Base-by-base conservation (phyloP, 2,888 invertebrate species). In the Pyrocoelia pectoralis region DNA sequence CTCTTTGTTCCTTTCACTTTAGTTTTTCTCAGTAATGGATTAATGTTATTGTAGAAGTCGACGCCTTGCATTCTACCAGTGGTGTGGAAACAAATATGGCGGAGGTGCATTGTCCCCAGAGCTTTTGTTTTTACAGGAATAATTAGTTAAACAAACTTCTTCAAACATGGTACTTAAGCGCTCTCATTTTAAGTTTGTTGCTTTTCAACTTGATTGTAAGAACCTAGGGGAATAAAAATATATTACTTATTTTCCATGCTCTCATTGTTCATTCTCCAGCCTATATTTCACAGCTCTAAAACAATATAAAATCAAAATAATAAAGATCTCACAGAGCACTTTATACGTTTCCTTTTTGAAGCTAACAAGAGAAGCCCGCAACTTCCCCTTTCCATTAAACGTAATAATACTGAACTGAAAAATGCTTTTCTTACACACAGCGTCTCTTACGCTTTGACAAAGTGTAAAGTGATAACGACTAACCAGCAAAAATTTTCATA, bases 1-100 rank as follows among this genome's bases (percentile, higher is more conserved):
- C 69, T 74, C 73, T 73, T 72, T 74, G 72, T 74, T 68, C 67
- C 56, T 66, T 69, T 68, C 69, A 68, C 73, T 71, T 74, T 72
- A 75, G 73, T 75, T 73, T 75, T 73, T 74, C 74, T 69, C 70
- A 68, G 72, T 75, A 75, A 75, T 74, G 73, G 74, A 74, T 74
- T 73, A 74, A 73, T 70, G 72, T 73, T 74, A 74, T 73, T 73
- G 73, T 73, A 56, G 67, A 67, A 68, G 68, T 68, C 64, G 61
- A 62, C 65, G 65, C 59, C 61, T 62, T 66, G 62, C 60, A 63
- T 24, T 60, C 54, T 63, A 57, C 60, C 68, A 68, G 57, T 69
- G 60, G 63, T 64, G 66, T 67, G 55, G 68, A 68, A 68, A 72
- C 70, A 70, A 70, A 70, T 67, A 70, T 70, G 61, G 61, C 50